Evolutionary conservation across 2,113 vertebrate species (phyloP).

Genomic region (Phocoena sinus): DNA sequence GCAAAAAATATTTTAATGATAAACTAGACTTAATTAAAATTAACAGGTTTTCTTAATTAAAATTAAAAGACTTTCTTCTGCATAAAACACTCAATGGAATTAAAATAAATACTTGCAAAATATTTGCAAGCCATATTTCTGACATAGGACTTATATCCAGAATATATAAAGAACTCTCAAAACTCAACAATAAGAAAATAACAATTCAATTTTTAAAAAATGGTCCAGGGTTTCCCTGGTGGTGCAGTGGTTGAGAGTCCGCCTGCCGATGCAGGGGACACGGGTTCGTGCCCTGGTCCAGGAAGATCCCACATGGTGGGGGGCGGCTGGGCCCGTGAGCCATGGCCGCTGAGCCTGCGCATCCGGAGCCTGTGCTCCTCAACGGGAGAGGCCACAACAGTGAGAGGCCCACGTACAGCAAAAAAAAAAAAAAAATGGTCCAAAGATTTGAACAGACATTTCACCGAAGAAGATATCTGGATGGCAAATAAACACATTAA

Average conservation of each 20-base stretch:
- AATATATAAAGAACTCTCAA: background rate
- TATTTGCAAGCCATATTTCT: background rate
- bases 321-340: no score
- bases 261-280: no score
- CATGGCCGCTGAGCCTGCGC: no score
- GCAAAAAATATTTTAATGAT: background rate
- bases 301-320: no score
- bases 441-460: background rate
- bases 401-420: no score
- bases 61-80: background rate
- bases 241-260: no score
- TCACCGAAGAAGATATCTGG: background rate
- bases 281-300: no score
- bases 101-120: background rate
- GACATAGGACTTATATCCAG: background rate
- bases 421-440: background rate
- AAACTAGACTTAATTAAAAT: background rate
- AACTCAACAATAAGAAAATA: background rate
- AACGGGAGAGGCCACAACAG: no score
- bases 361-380: no score
- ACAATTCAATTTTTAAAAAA: background rate
- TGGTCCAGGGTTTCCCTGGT: background rate
- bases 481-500: background rate
- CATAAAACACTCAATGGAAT: background rate
- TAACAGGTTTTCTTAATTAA: background rate